Percentiles rank a stretch among this genome's conserved stretches.
phyloP scores from a whole-genome alignment of 1,140 invertebrate species.

The Sitobion miscanthi region DNA sequence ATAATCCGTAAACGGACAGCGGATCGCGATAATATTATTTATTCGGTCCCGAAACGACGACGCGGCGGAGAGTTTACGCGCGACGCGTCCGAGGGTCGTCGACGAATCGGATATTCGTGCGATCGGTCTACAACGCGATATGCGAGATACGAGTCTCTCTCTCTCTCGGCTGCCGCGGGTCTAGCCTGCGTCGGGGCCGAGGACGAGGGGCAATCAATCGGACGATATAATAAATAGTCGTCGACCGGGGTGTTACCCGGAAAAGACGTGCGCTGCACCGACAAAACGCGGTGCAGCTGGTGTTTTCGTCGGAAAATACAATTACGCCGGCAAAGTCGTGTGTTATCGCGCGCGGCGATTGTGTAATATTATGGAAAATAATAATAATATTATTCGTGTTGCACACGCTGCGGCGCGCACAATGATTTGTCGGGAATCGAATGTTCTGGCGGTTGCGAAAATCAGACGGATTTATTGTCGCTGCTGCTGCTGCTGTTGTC shows the following conservation, averaged over 20 bases:
- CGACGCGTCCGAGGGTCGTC: no score
- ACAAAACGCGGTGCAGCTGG: not conserved
- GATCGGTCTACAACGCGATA: not conserved
- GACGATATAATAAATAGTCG: not conserved
- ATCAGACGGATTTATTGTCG: slow-evolving; percentile 7
- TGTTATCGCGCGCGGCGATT: not conserved
- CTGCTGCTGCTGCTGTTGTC: not conserved
- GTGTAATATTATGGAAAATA: slow-evolving; percentile 6
- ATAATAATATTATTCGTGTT: not conserved
- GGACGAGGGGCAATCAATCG: not conserved
- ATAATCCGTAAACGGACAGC: not conserved
- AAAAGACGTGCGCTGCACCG: slow-evolving; percentile 27
- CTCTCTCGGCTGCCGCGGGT: not conserved
- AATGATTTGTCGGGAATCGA: slow-evolving; percentile 19
- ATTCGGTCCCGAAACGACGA: no score
- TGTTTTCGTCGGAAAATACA: not conserved
- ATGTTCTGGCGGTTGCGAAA: not conserved
- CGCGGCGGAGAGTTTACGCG: not conserved
- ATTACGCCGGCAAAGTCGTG: not conserved
- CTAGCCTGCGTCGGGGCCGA: no score
- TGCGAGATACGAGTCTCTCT: not conserved
- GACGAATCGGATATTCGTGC: no score
- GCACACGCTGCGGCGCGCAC: not conserved
- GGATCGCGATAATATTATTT: not conserved
- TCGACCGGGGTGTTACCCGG: not conserved